Evolutionary conservation across 2,888 invertebrate species (phyloP).

Genomic region (Ichneumoninae sp.): DNA sequence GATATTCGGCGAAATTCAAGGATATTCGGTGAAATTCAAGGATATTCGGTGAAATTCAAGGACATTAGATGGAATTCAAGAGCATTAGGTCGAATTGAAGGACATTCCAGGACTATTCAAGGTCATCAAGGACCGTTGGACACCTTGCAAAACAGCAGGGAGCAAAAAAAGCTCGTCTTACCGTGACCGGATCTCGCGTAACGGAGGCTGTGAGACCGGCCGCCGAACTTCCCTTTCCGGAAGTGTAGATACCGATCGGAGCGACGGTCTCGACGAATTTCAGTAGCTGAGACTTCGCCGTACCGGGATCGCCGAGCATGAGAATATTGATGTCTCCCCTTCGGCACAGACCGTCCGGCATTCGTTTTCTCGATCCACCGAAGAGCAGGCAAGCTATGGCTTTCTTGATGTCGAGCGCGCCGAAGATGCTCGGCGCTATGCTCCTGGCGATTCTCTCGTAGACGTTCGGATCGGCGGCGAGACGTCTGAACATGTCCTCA

Average conservation of each 20-base stretch:
- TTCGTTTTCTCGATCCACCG: slow-evolving; percentile 94
- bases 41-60: too few relatives aligned
- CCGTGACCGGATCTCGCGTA: slow-evolving; percentile 95
- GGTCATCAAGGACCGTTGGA: too few relatives aligned
- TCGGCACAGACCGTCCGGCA: slow-evolving; percentile 97
- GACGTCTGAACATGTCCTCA: slow-evolving; percentile 92
- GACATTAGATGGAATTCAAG: too few relatives aligned
- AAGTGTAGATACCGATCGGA: slow-evolving; percentile 98
- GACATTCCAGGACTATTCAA: too few relatives aligned
- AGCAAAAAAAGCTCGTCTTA: slow-evolving; percentile 84
- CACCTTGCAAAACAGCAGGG: neutral
- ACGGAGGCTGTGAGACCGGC: slow-evolving; percentile 99
- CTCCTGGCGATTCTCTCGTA: slow-evolving; percentile 95
- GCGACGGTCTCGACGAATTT: slow-evolving; percentile 98
- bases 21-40: too few relatives aligned
- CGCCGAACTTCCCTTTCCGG: slow-evolving; percentile 99
- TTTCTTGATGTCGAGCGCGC: slow-evolving; percentile 97
- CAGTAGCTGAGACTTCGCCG: slow-evolving; percentile 98
- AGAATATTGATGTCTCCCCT: slow-evolving; percentile 98
- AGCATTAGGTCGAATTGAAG: too few relatives aligned
- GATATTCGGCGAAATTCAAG: too few relatives aligned
- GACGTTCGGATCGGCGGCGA: slow-evolving; percentile 94
- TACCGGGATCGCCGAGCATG: slow-evolving; percentile 98
- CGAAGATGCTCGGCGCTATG: slow-evolving; percentile 98
- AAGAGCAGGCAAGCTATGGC: slow-evolving; percentile 97